phyloP scores from a whole-genome alignment of 2,888 invertebrate genomes.

The Coenonympha arcania region DNA sequence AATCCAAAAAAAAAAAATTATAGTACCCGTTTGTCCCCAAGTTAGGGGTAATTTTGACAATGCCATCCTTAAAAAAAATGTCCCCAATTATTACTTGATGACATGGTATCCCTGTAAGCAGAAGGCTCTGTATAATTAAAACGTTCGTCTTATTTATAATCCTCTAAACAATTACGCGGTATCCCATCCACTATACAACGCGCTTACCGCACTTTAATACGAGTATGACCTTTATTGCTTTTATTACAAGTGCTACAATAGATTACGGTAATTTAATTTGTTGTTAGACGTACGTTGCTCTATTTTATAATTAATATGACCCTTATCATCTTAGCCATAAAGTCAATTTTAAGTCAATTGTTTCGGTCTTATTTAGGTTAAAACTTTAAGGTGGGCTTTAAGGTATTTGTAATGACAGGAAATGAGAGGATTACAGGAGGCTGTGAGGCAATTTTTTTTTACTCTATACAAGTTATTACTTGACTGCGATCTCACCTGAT shows the following conservation, averaged over 20 bases:
- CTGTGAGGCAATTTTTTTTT: no score
- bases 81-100: constrained; percentile 3
- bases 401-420: no score
- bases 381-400: constrained; percentile 2
- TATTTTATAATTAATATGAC: constrained; percentile 1
- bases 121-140: constrained; percentile 27
- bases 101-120: constrained; percentile 8
- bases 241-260: background rate
- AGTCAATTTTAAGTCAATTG: background rate
- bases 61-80: background rate
- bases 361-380: background rate
- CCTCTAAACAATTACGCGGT: constrained; percentile 26
- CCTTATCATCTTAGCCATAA: background rate
- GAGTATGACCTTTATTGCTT: background rate
- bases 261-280: background rate
- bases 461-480: no score
- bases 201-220: background rate
- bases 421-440: no score
- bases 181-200: constrained; percentile 13
- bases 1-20: no score
- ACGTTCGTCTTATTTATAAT: constrained; percentile 31
- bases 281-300: background rate
- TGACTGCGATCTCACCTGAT: no score
- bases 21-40: no score
- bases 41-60: background rate